Percentiles rank a stretch among this genome's conserved stretches.
These are phyloP conservation scores for Hyppa rectilinea DNA, from an alignment of 2,888 invertebrate species.

Conservation along the genomic window DNA sequence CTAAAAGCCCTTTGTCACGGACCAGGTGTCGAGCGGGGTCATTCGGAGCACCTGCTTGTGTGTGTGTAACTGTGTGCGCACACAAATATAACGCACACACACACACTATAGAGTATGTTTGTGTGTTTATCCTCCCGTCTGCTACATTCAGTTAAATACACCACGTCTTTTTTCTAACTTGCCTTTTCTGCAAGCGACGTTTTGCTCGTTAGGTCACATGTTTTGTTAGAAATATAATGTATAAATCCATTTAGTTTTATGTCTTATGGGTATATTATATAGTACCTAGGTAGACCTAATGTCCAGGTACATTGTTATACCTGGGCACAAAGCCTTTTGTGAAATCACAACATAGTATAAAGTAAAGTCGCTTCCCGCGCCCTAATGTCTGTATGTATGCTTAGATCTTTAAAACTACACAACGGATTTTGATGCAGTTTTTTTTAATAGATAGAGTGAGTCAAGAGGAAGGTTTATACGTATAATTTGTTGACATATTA, in stretches of 20 bases:
- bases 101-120: constrained; percentile 34
- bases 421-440: too few species aligned
- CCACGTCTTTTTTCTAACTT: constrained; percentile 43
- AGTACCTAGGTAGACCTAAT: not conserved
- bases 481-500: too few species aligned
- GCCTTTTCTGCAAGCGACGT: constrained; percentile 5
- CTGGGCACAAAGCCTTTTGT: not conserved
- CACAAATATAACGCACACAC: constrained; percentile 19
- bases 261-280: too few species aligned
- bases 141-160: constrained; percentile 57
- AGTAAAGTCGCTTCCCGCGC: too few species aligned
- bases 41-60: constrained; percentile 61
- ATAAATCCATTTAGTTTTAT: not conserved
- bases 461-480: too few species aligned
- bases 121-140: constrained; percentile 56
- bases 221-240: not conserved
- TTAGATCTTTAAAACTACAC: too few species aligned
- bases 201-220: not conserved
- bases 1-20: constrained; percentile 77
- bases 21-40: constrained; percentile 84
- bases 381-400: too few species aligned
- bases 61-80: constrained; percentile 52
- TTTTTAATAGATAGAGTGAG: too few species aligned
- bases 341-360: too few species aligned
- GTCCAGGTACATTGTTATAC: not conserved